Evolutionary conservation across 92 coral and sea anemone species (phyloP), one percentile per base, ranked within the genome.

Genomic region (Umimayanthus kanabou): DNA sequence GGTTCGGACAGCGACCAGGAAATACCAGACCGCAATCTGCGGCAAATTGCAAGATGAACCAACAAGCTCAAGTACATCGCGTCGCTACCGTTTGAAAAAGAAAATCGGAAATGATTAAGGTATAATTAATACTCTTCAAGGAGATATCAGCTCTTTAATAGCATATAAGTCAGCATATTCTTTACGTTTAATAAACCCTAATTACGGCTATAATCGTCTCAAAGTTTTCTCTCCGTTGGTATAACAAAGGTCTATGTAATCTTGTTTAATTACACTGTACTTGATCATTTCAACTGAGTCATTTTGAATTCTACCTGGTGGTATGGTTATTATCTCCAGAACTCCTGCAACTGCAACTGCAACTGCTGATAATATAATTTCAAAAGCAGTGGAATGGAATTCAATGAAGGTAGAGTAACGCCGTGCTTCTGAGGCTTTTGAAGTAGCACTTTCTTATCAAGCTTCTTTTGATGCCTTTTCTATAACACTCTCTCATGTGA

Each of bases 141-240:
- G 18, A 43, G 82, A 78, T 78, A 78, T 78, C 22, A 80, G 25
- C 45, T 80, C 45, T 33, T 80, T 58, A 78, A 78, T 78, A 50
- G 23, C 39, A 30, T 57, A 61, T 57, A 39, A 80, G 53, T 29
- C 25, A 29, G 73, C 72, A 39, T 79, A 53, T 80, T 58, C 65
- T 39, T 39, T 39, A 7, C 14, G 50, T 39, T n/a, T 75, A 33
- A 74, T 40, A 39, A 39, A 14, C 10, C 40, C 18, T 61, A 57
- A 29, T 4, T 30, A 22, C 58, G 69, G 20, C 28, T 30, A 3
- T 55, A 55, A 58, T 33, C 72, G 25, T 50, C 16, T 65, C 70
- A 47, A 26, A 1, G 85, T 1, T 33, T 57, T 18, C 81, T 2
- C 85, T 37, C 28, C 73, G 47, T 80, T 80, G 65, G 81, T 47